These are phyloP conservation scores for Stenodera caucasica DNA, from an alignment of 2,888 invertebrate genomes.

Conservation along the genomic window DNA sequence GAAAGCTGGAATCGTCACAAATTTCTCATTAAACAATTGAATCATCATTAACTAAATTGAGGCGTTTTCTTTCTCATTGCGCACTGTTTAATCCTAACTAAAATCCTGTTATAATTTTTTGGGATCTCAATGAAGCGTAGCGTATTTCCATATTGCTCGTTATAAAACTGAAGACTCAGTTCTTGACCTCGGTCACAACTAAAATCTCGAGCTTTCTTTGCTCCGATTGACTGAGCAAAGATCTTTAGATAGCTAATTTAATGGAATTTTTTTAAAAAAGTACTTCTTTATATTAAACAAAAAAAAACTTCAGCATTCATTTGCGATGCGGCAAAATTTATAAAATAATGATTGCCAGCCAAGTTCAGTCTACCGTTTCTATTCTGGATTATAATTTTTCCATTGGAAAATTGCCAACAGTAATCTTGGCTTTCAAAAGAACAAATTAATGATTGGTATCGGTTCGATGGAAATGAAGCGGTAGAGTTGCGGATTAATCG, in stretches of 20 bases:
- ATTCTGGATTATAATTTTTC: background rate
- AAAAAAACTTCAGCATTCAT: background rate
- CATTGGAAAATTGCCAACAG: background rate
- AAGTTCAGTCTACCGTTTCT: background rate
- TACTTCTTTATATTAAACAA: too few species aligned
- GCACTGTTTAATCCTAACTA: too few species aligned
- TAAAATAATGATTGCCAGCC: background rate
- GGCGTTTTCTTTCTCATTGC: background rate
- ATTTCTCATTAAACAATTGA: background rate
- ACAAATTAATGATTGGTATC: too few species aligned
- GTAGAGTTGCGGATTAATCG: too few species aligned
- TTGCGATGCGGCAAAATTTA: background rate
- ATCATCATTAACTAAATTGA: background rate
- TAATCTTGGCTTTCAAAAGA: too few species aligned
- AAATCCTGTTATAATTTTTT: too few species aligned
- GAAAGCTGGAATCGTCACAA: background rate
- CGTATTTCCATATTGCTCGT: background rate
- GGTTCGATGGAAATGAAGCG: too few species aligned
- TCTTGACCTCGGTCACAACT: background rate
- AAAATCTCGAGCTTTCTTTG: background rate
- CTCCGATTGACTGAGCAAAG: background rate
- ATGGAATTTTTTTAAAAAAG: too few species aligned
- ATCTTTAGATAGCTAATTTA: background rate
- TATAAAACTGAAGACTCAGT: background rate
- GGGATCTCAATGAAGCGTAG: too few species aligned